A percentile compares a stretch with the other conserved stretches of the same genome.
Conservation (phyloP, 2,888 invertebrate genomes). For the Elysia crispata region DNA sequence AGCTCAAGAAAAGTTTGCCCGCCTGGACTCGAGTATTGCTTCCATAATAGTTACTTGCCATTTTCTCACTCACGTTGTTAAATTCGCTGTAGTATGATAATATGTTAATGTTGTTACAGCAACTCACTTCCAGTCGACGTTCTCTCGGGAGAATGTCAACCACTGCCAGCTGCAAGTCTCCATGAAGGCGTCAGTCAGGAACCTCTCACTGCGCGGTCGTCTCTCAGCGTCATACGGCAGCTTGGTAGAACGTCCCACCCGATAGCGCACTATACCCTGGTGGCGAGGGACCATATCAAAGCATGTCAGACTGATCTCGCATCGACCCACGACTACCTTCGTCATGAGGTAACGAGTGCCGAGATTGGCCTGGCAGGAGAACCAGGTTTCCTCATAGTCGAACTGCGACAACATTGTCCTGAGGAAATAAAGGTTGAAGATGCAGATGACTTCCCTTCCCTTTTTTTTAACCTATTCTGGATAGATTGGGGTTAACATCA, state of each 20-base stretch:
- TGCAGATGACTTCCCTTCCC: too few species aligned
- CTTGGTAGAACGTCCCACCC: slow-evolving; percentile 74
- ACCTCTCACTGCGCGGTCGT: slow-evolving; percentile 62
- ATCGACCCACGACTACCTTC: slow-evolving; percentile 95
- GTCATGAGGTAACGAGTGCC: slow-evolving; percentile 97
- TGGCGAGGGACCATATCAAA: slow-evolving; percentile 97
- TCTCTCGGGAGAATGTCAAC: slow-evolving; percentile 75
- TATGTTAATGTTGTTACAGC: too few species aligned
- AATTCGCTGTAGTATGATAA: too few species aligned
- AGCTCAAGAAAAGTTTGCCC: too few species aligned
- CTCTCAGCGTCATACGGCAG: slow-evolving; percentile 34
- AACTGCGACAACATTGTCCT: slow-evolving; percentile 93
- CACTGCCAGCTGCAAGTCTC: slow-evolving; percentile 77
- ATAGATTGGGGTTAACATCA: too few species aligned
- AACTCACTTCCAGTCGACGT: slow-evolving; percentile 73
- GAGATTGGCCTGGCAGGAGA: slow-evolving; percentile 94
- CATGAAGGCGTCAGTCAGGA: slow-evolving; percentile 70
- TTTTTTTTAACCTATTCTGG: too few species aligned
- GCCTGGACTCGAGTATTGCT: too few species aligned
- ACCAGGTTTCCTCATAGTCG: slow-evolving; percentile 86
- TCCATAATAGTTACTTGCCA: too few species aligned
- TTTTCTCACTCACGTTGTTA: too few species aligned
- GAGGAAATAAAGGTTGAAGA: slow-evolving; percentile 79
- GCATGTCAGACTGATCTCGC: slow-evolving; percentile 97
- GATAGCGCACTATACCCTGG: slow-evolving; percentile 94